Base-by-base conservation (phyloP, 2,888 invertebrate species). In the Eupithecia tripunctaria region DNA sequence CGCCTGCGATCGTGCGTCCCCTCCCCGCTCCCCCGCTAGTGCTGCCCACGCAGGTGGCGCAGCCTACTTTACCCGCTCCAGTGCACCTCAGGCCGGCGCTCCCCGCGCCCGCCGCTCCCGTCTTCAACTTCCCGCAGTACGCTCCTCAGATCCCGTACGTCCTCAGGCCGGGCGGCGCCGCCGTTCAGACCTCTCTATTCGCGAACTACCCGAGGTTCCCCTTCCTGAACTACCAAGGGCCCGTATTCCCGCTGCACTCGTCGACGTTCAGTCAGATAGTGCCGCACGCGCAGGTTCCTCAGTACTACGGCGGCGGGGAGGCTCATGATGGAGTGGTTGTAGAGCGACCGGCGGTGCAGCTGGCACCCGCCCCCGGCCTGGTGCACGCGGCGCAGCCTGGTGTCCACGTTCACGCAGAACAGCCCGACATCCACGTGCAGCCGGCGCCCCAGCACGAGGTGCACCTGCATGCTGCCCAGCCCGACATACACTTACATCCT, bases 191-290 rank as follows among this genome's bases (percentile, higher is more conserved):
- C 5, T 94, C 94, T 3, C 82, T 87, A 64, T 95, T 94, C 64
- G 94, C 94, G 0, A 91, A 91, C 1, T 95, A 91, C 71, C 95
- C 95, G 7, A 87, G 91, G 76, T 93, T 91, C 80, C 94, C 94
- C 0, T 82, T 92, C 8, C 73, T 89, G 0, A 91, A 91, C 72
- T 92, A 89, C 66, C 91, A 89, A 70, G 83, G 83, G 10, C 88
- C 89, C 0, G 74, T 86, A 2, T 73, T 87, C 27, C 89, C 90
- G 21, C 68, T 88, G 15, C 76, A 83, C 6, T 82, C 84, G n/a
- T 76, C 81, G 4, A 72, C 82, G 1, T 82, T 82, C 29, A 74
- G 83, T 1, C 80, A 82, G 14, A 85, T 88, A 65, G 82, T 90
- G 6, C 90, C 91, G n/a, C 91, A 90, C 65, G 79, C 81, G 0